Evolutionary conservation across 2,888 invertebrate genomes (phyloP).

Genomic region (Idaea aversata): DNA sequence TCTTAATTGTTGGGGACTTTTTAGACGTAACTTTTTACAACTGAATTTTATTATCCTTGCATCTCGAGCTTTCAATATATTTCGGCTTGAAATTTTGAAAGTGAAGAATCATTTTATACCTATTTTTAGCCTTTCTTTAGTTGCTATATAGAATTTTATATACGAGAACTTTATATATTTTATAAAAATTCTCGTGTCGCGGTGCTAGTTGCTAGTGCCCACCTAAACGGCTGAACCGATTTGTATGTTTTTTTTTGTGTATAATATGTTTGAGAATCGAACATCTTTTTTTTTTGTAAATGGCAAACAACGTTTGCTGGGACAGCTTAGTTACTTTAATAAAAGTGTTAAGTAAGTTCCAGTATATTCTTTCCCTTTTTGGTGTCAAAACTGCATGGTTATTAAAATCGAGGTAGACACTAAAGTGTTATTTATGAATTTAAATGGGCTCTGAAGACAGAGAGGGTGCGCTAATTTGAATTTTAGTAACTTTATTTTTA

Average conservation of each 20-base stretch:
- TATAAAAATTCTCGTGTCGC: too few relatives aligned
- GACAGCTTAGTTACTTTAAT: too few relatives aligned
- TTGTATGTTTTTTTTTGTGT: too few relatives aligned
- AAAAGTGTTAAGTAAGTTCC: neutral
- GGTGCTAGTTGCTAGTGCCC: too few relatives aligned
- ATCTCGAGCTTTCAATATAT: neutral
- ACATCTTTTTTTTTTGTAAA: too few relatives aligned
- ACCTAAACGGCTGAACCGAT: too few relatives aligned
- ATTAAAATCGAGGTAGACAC: neutral
- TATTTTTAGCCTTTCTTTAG: too few relatives aligned
- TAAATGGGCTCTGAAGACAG: conserved; percentile 66
- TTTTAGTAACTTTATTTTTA: conserved; percentile 75
- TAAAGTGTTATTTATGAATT: conserved; percentile 73
- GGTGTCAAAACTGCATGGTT: neutral
- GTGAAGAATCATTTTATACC: neutral
- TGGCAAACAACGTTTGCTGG: too few relatives aligned
- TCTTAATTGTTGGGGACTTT: conserved; percentile 74
- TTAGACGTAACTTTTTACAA: conserved; percentile 54
- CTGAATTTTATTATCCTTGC: neutral
- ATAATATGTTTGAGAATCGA: too few relatives aligned
- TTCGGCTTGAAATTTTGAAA: neutral
- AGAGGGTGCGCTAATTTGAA: conserved; percentile 74
- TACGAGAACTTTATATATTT: too few relatives aligned
- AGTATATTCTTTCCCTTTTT: neutral
- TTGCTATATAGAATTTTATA: too few relatives aligned